phyloP scores from a whole-genome alignment of 1,140 invertebrate species.

The Polypedilum pembai region DNA sequence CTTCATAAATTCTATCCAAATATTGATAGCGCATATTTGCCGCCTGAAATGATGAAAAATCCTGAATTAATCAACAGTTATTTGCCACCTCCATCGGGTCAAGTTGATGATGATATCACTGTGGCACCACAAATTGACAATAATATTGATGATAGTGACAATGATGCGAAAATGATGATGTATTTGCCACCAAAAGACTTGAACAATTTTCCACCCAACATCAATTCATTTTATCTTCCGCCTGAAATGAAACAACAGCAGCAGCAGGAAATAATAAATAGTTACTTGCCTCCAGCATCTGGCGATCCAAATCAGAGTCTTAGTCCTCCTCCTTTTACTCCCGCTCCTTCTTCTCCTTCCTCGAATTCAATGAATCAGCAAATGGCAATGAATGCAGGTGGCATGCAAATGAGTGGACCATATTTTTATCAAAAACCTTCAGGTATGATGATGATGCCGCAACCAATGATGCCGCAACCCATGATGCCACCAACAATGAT shows the following conservation, averaged over 20 bases:
- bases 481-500: not conserved
- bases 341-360: not conserved
- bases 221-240: not conserved
- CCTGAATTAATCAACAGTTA: conserved; percentile 38
- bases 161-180: not conserved
- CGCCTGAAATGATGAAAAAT: conserved; percentile 24
- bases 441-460: conserved; percentile 14
- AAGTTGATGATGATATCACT: conserved; percentile 31
- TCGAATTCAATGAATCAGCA: not conserved
- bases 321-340: not conserved
- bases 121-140: conserved; percentile 33
- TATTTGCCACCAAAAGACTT: conserved; percentile 7
- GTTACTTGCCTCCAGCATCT: conserved; percentile 23
- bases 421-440: not conserved
- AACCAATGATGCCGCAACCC: not conserved
- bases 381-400: not conserved
- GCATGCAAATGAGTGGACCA: not conserved
- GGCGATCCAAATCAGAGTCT: not conserved
- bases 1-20: conserved; percentile 8
- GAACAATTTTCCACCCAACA: conserved; percentile 4
- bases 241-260: not conserved
- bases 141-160: not conserved
- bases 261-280: conserved; percentile 30
- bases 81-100: conserved; percentile 39
- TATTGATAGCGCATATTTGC: conserved; percentile 30